Percentiles rank a stretch among this genome's conserved stretches.
Conservation (phyloP, 1,140 invertebrate genomes). For the Cotesia typhae region DNA sequence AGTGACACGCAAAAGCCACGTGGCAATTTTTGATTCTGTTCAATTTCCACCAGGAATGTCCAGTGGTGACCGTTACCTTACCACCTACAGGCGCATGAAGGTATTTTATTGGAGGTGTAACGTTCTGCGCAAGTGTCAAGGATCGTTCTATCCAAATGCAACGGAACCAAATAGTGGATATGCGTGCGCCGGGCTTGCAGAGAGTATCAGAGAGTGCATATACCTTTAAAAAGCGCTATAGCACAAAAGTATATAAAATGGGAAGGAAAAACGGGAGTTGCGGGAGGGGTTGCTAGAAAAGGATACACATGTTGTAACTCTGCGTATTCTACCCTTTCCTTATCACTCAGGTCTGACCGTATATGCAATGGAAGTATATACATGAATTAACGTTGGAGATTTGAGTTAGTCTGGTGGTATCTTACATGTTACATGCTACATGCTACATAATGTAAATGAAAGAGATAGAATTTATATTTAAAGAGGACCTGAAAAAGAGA, state of each 20-base stretch:
- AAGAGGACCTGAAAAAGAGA: not conserved
- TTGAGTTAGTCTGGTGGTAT: constrained; percentile 45
- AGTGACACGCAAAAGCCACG: no score
- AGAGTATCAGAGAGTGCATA: constrained; percentile 30
- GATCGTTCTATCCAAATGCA: not conserved
- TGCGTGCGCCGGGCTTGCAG: constrained; percentile 34
- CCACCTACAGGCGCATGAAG: constrained; percentile 36
- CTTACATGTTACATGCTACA: not conserved
- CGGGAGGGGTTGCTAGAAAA: not conserved
- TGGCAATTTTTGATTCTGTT: no score
- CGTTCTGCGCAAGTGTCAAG: constrained; percentile 20
- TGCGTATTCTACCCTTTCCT: not conserved
- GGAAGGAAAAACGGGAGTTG: not conserved
- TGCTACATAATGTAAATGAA: not conserved
- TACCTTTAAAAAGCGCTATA: constrained; percentile 37
- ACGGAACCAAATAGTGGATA: constrained; percentile 15
- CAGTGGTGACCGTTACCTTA: not conserved
- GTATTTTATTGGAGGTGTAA: constrained; percentile 22
- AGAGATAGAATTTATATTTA: constrained; percentile 1
- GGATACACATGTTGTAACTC: constrained; percentile 13
- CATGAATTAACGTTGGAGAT: not conserved
- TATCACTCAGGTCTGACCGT: constrained; percentile 31
- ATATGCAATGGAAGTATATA: constrained; percentile 42
- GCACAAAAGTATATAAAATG: constrained; percentile 37
- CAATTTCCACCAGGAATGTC: no score